phyloP scores from a whole-genome alignment of 2,888 invertebrate species.

The Blera fallax region DNA sequence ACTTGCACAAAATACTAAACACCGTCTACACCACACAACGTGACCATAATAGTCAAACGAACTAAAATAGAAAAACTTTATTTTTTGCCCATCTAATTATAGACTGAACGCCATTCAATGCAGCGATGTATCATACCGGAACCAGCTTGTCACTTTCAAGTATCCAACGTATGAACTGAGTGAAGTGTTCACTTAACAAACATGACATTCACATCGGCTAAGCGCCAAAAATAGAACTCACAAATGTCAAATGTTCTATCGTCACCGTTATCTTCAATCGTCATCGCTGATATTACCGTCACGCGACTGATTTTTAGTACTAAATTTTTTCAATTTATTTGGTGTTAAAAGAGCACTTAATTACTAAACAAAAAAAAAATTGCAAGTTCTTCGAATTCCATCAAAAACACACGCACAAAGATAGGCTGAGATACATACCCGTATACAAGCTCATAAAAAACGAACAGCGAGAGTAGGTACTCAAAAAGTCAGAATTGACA shows the following conservation, averaged over 20 bases:
- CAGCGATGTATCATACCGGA: slow-evolving; percentile 21
- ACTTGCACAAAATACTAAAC: not conserved
- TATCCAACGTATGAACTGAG: not conserved
- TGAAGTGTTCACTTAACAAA: not conserved
- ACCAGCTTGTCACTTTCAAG: slow-evolving; percentile 10
- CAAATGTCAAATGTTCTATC: slow-evolving; percentile 14
- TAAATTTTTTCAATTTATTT: not conserved
- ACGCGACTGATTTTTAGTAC: slow-evolving; percentile 9
- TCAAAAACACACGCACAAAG: not conserved
- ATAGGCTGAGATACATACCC: not conserved
- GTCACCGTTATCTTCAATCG: slow-evolving; percentile 17
- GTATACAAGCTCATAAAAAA: not conserved
- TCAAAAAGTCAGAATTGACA: not conserved
- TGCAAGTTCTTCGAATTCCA: not conserved
- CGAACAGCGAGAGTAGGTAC: not conserved
- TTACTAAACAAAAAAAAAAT: not conserved
- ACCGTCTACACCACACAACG: not conserved
- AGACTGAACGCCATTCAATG: slow-evolving; percentile 11
- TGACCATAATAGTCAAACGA: not conserved
- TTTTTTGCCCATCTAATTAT: slow-evolving; percentile 10
- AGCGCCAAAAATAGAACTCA: not conserved
- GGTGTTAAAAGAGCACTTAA: not conserved
- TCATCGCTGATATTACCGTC: slow-evolving; percentile 11
- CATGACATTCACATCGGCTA: not conserved
- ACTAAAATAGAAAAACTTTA: not conserved